phyloP scores from a whole-genome alignment of 2,113 vertebrate genomes.

The Pleuronectes platessa region DNA sequence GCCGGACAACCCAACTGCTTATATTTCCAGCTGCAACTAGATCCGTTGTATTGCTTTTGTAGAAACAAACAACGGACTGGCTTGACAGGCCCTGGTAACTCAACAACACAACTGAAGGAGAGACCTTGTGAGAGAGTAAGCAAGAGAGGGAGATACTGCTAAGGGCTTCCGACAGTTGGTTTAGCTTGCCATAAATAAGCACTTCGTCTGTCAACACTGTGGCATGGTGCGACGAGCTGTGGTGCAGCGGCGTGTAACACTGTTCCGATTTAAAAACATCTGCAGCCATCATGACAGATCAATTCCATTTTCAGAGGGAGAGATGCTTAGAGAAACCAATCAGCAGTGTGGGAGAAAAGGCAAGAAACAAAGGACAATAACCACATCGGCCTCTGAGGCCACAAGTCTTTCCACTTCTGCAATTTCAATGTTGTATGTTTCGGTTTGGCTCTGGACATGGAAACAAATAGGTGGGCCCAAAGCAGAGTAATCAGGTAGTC shows the following conservation, averaged over 20 bases:
- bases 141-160: slow-evolving; percentile 31
- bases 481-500: slow-evolving; percentile 30
- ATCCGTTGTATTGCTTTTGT: slow-evolving; percentile 66
- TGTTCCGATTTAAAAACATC: slow-evolving; percentile 51
- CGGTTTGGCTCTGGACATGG: not conserved
- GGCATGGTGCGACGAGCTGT: slow-evolving; percentile 41
- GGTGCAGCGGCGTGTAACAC: slow-evolving; percentile 36
- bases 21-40: slow-evolving; percentile 66
- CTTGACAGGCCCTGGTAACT: slow-evolving; percentile 47
- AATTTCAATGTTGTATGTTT: slow-evolving; percentile 1
- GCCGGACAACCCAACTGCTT: slow-evolving; percentile 56
- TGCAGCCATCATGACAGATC: slow-evolving; percentile 39
- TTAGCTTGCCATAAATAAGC: slow-evolving; percentile 72
- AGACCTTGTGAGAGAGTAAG: slow-evolving; percentile 19
- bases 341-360: slow-evolving; percentile 13
- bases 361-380: slow-evolving; percentile 6
- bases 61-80: slow-evolving; percentile 68
- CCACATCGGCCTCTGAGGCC: not conserved
- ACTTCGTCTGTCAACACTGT: slow-evolving; percentile 64
- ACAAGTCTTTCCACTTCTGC: slow-evolving; percentile 31
- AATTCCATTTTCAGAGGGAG: slow-evolving; percentile 27
- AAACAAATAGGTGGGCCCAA: slow-evolving; percentile 11
- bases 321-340: slow-evolving; percentile 32
- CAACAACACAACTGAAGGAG: slow-evolving; percentile 36
- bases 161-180: slow-evolving; percentile 54